phyloP scores from a whole-genome alignment of 2,113 vertebrate species.

The Actenoides hombroni region DNA sequence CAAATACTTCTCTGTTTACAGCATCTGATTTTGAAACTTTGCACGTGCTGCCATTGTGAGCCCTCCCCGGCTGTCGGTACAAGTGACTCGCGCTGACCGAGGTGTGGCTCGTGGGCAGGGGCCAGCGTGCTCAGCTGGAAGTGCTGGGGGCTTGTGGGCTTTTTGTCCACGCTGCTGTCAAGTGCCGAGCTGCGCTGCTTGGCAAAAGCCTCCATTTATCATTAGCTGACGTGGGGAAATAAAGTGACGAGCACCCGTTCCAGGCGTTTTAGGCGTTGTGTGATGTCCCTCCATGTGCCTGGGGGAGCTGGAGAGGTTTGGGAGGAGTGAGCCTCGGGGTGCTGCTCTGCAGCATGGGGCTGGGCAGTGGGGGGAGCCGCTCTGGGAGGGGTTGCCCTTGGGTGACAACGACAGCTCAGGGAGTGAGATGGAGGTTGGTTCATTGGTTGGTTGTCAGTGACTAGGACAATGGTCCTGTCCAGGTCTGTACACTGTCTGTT shows the following conservation, averaged over 20 bases:
- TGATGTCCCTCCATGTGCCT: rapidly evolving
- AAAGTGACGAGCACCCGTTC: not conserved
- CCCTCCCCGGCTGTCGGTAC: not conserved
- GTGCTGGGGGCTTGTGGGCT: rapidly evolving
- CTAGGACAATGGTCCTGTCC: not conserved
- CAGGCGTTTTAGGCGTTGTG: not conserved
- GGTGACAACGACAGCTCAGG: rapidly evolving
- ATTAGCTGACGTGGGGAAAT: not conserved
- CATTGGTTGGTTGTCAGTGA: not conserved
- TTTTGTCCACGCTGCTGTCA: not conserved
- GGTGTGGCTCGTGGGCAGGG: not conserved
- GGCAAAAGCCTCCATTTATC: not conserved
- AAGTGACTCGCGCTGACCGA: rapidly evolving
- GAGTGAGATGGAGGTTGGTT: not conserved
- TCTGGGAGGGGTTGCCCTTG: not conserved
- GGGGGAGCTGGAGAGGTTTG: not conserved
- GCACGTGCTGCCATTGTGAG: not conserved
- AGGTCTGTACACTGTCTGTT: rapidly evolving
- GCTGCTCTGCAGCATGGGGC: not conserved
- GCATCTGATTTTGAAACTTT: not conserved
- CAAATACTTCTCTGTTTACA: slow-evolving; percentile 34
- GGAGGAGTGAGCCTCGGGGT: not conserved
- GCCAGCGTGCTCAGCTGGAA: not conserved
- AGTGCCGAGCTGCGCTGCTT: not conserved
- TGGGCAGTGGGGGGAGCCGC: not conserved